phyloP scores from a whole-genome alignment of 1,140 invertebrate genomes.

The Pseudoatta argentina region DNA sequence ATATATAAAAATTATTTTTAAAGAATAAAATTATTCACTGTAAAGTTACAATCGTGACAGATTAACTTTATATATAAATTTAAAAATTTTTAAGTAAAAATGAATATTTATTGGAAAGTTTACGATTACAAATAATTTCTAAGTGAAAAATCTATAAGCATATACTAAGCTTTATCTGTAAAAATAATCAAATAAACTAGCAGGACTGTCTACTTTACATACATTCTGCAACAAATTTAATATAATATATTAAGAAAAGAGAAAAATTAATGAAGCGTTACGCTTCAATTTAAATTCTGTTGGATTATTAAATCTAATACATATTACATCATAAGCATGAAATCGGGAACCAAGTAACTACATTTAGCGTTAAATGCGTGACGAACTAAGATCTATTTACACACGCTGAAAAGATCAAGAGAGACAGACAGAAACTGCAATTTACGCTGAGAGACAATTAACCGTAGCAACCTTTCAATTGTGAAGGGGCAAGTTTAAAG shows the following conservation, averaged over 20 bases:
- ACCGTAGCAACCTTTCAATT: conserved; percentile 14
- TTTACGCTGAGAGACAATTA: conserved; percentile 28
- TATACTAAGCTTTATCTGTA: neutral
- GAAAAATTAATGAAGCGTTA: conserved; percentile 1
- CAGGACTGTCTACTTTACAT: conserved; percentile 11
- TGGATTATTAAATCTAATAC: conserved; percentile 21
- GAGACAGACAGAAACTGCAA: conserved; percentile 50
- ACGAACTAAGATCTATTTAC: conserved; percentile 13
- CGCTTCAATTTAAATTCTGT: neutral
- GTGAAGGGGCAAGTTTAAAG: conserved; percentile 27
- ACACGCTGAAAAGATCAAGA: conserved; percentile 37
- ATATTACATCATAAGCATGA: neutral
- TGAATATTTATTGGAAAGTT: neutral
- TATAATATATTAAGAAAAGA: conserved; percentile 63
- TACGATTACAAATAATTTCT: neutral
- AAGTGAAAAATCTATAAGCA: neutral
- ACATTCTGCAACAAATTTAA: conserved; percentile 71
- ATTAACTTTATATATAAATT: neutral
- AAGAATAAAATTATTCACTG: neutral
- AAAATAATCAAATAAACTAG: conserved; percentile 12
- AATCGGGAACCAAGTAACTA: conserved; percentile 7
- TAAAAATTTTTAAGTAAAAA: neutral
- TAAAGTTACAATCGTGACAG: neutral
- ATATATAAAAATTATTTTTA: neutral
- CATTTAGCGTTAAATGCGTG: conserved; percentile 22